A percentile compares a stretch with the other conserved stretches of the same genome.
Evolutionary conservation across 2,888 invertebrate species (phyloP).

Genomic region (Tenthredo livida): DNA sequence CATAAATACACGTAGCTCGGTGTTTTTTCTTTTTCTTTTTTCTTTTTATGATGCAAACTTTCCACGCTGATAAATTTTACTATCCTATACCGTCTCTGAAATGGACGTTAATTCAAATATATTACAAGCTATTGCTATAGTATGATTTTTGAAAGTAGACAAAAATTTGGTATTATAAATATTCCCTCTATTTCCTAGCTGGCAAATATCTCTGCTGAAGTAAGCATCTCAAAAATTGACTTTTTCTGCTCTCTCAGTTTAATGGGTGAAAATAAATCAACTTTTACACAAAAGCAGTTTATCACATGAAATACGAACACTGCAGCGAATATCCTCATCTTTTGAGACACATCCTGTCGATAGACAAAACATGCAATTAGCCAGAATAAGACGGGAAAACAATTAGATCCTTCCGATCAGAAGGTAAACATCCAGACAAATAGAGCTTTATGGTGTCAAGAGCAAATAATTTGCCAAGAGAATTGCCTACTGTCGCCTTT

Average conservation of each 20-base stretch:
- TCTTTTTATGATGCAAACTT: neutral
- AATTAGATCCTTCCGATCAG: neutral
- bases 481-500: constrained; percentile 14
- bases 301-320: neutral
- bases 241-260: neutral
- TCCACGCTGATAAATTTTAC: constrained; percentile 3
- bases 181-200: neutral
- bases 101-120: constrained; percentile 11
- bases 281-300: neutral
- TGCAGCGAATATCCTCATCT: neutral
- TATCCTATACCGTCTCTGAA: constrained; percentile 13
- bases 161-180: neutral
- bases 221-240: neutral
- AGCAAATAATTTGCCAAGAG: neutral
- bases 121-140: neutral
- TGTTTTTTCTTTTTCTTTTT: neutral
- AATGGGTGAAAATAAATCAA: neutral
- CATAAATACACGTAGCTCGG: neutral
- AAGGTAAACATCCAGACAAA: neutral
- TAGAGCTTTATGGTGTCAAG: neutral
- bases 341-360: neutral
- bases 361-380: neutral
- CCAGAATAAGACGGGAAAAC: neutral
- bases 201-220: neutral
- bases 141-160: neutral